Percentiles rank a stretch among this genome's conserved stretches.
Conservation (phyloP, 1,140 invertebrate species). For the Musca domestica region DNA sequence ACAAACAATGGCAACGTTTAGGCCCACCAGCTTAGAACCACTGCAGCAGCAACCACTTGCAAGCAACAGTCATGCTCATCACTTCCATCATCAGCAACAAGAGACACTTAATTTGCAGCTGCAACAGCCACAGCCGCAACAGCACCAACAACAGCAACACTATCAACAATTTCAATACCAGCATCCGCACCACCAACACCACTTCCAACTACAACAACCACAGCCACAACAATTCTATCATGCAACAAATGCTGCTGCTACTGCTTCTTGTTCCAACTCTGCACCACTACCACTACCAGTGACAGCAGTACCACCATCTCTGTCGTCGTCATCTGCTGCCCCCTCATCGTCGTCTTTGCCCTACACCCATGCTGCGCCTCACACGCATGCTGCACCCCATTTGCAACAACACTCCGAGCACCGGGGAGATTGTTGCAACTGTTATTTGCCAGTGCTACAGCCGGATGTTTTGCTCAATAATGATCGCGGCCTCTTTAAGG, state of each 20-base stretch:
- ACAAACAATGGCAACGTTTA: conserved; percentile 16
- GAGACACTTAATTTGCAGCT: not conserved
- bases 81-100: not conserved
- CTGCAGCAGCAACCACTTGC: conserved; percentile 9
- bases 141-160: conserved; percentile 22
- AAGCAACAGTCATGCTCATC: not conserved
- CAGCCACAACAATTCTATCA: not conserved
- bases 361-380: not conserved
- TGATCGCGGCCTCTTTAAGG: conserved; percentile 67
- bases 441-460: conserved; percentile 57
- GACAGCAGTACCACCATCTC: no score
- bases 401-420: conserved; percentile 27
- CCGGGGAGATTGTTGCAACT: conserved; percentile 31
- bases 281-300: not conserved
- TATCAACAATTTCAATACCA: conserved; percentile 15
- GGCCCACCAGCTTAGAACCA: conserved; percentile 10
- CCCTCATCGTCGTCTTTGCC: not conserved
- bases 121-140: conserved; percentile 29
- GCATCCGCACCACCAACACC: conserved; percentile 1
- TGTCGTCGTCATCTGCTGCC: not conserved
- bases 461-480: conserved; percentile 63
- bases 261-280: no score
- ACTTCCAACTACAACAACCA: no score
- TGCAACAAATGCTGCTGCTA: no score
- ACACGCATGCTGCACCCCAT: conserved; percentile 43